Percentiles rank a stretch among this genome's conserved stretches.
These are phyloP conservation scores for Acronicta leporina DNA, from an alignment of 2,888 invertebrate genomes.

Conservation along the genomic window DNA sequence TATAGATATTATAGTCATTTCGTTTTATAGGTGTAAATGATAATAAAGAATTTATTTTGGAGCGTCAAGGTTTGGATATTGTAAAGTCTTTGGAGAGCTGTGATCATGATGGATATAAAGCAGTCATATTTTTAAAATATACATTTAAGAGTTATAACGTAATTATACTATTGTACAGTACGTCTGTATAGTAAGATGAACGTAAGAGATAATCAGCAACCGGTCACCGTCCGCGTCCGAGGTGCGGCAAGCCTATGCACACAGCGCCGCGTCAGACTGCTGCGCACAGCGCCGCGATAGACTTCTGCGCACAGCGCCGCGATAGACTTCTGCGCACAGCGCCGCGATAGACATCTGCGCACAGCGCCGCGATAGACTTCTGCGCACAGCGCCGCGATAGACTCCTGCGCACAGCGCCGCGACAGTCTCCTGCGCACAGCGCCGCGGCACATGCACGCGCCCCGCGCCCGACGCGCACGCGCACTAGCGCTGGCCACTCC, in stretches of 20 bases:
- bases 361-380: conserved; percentile 17
- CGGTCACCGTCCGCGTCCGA: conserved; percentile 2
- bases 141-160: conserved; percentile 86
- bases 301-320: not conserved
- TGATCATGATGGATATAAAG: conserved; percentile 88
- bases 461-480: conserved; percentile 17
- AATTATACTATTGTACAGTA: conserved; percentile 77
- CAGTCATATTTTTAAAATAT: conserved; percentile 89
- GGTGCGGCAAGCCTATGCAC: too few species aligned
- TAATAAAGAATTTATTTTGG: conserved; percentile 88
- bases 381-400: too few species aligned
- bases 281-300: conserved; percentile 21
- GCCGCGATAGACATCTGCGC: conserved; percentile 10
- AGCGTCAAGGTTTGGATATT: conserved; percentile 85
- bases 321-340: not conserved
- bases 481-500: conserved; percentile 21
- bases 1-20: conserved; percentile 88
- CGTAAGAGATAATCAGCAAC: conserved; percentile 54
- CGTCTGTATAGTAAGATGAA: conserved; percentile 64
- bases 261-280: conserved; percentile 10
- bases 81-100: conserved; percentile 88
- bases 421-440: conserved; percentile 12
- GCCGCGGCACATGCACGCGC: conserved; percentile 14
- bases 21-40: conserved; percentile 88
- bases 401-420: conserved; percentile 3